Conservation (phyloP, 2,113 vertebrate genomes). For the Brachyistius frenatus region DNA sequence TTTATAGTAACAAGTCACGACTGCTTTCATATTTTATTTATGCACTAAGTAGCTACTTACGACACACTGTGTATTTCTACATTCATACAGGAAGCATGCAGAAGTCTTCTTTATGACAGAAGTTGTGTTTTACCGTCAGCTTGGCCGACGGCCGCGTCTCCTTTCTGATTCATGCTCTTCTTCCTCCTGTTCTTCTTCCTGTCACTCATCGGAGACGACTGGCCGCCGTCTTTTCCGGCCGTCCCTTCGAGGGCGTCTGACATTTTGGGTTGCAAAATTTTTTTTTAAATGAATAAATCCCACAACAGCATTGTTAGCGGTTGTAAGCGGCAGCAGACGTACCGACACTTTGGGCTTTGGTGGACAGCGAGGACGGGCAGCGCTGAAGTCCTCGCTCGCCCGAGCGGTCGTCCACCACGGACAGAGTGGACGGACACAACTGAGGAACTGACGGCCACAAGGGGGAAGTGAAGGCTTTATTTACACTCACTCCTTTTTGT, state of each 20-base stretch:
- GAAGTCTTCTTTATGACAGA: background rate
- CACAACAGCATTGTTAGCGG: no score
- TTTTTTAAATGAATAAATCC: no score
- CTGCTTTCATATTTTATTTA: no score
- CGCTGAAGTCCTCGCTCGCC: constrained; percentile 87
- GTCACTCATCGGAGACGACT: constrained; percentile 91
- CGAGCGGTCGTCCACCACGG: constrained; percentile 86
- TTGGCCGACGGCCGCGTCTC: constrained; percentile 89
- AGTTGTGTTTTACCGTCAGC: constrained; percentile 89
- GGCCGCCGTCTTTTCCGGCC: constrained; percentile 84
- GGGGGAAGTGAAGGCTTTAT: background rate
- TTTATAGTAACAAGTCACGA: no score
- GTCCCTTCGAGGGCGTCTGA: constrained; percentile 83
- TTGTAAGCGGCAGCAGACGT: constrained; percentile 35
- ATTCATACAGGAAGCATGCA: no score
- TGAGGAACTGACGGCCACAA: constrained; percentile 68
- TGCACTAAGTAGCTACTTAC: no score
- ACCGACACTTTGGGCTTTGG: constrained; percentile 86
- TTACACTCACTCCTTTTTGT: no score
- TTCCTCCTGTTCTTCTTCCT: constrained; percentile 95
- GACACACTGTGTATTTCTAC: no score
- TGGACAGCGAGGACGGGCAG: constrained; percentile 86
- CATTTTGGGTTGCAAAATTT: background rate
- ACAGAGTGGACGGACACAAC: constrained; percentile 83
- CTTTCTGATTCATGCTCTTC: constrained; percentile 93